A percentile compares a stretch with the other conserved stretches of the same genome.
Evolutionary conservation across 1,140 invertebrate species (phyloP).

Genomic region (Rhagoletis zephyria): DNA sequence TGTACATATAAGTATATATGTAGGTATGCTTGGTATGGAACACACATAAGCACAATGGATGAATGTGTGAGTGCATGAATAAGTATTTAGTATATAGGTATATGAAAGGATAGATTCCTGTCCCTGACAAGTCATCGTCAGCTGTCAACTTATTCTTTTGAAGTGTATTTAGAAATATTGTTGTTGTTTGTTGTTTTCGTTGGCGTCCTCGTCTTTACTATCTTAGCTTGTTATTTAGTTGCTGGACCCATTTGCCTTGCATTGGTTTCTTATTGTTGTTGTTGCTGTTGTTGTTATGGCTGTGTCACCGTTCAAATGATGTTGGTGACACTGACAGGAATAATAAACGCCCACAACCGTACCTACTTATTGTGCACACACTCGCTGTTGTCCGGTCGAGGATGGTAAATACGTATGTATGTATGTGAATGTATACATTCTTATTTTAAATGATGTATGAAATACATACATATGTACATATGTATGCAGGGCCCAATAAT

Average conservation of each 20-base stretch:
- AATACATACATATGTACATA: too few relatives aligned
- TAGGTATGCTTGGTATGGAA: too few relatives aligned
- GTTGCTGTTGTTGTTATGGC: constrained; percentile 57
- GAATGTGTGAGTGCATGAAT: constrained; percentile 55
- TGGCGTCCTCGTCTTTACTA: constrained; percentile 27
- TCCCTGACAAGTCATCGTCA: constrained; percentile 73
- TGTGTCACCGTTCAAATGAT: constrained; percentile 59
- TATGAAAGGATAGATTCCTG: constrained; percentile 71
- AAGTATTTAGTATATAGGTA: constrained; percentile 60
- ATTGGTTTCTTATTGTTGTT: constrained; percentile 54
- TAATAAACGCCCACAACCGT: constrained; percentile 65
- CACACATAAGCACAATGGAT: not conserved
- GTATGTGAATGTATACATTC: too few relatives aligned
- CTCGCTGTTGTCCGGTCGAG: constrained; percentile 56
- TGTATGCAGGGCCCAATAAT: too few relatives aligned
- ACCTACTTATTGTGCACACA: constrained; percentile 52
- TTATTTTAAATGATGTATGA: too few relatives aligned
- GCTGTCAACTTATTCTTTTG: constrained; percentile 73
- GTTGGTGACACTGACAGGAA: constrained; percentile 71
- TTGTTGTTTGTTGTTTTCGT: constrained; percentile 23
- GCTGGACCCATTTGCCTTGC: constrained; percentile 8
- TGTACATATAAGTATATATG: not conserved
- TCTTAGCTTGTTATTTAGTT: not conserved
- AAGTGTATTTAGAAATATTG: constrained; percentile 70
- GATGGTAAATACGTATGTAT: not conserved